These are phyloP conservation scores for Hedya salicella DNA, from an alignment of 2,888 invertebrate genomes.

Conservation along the genomic window DNA sequence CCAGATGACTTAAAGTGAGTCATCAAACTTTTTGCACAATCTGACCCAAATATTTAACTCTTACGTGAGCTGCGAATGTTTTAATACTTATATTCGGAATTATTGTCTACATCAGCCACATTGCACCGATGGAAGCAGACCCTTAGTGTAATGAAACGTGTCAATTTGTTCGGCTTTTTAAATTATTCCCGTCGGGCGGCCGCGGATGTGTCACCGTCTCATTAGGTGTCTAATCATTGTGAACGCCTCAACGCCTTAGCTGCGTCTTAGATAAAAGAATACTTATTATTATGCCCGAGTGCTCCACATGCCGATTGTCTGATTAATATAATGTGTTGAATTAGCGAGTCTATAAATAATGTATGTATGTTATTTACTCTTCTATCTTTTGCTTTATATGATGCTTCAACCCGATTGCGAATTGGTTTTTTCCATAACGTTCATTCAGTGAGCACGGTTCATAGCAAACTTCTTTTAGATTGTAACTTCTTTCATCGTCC, in stretches of 20 bases:
- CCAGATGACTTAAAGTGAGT: no score
- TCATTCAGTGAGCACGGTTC: no score
- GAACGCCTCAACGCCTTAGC: not conserved
- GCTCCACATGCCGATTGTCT: not conserved
- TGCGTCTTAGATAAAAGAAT: constrained; percentile 6
- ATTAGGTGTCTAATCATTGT: constrained; percentile 31
- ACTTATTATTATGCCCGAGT: not conserved
- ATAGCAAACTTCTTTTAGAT: no score
- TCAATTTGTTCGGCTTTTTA: constrained; percentile 45
- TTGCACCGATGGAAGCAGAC: not conserved
- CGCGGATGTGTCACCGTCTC: constrained; percentile 22
- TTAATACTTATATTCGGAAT: not conserved
- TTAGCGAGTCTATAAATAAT: no score
- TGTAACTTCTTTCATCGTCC: no score
- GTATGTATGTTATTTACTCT: no score
- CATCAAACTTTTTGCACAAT: no score
- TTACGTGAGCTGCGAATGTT: not conserved
- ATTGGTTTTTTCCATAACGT: no score
- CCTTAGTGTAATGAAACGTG: constrained; percentile 43
- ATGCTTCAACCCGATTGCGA: no score
- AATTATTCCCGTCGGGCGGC: constrained; percentile 46
- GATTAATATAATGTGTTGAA: not conserved
- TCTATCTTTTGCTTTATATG: no score
- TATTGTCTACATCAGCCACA: not conserved
- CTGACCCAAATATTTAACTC: constrained; percentile 5